Conservation (phyloP, 1,140 invertebrate species). For the Bombus fervidus region DNA sequence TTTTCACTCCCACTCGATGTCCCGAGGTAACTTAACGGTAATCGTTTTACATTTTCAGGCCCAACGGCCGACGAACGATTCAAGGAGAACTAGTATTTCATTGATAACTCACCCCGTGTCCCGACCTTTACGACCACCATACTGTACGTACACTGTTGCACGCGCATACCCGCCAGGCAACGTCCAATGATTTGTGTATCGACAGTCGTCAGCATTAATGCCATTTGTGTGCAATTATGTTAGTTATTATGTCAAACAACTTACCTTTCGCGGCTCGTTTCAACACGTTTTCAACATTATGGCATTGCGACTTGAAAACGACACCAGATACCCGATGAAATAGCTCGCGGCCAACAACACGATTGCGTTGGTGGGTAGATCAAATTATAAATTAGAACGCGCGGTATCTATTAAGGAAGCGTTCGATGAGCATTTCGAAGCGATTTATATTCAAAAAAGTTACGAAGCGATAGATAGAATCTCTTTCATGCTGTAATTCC, state of each 20-base stretch:
- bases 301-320: constrained; percentile 14
- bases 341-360: neutral
- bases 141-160: neutral
- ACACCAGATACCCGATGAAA: neutral
- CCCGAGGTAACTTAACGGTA: constrained; percentile 61
- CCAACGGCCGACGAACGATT: constrained; percentile 17
- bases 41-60: constrained; percentile 36
- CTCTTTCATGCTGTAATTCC: too few relatives aligned
- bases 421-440: neutral
- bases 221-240: neutral
- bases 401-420: neutral
- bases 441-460: neutral
- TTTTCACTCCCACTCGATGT: constrained; percentile 8
- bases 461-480: too few relatives aligned
- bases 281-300: constrained; percentile 34
- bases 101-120: constrained; percentile 60
- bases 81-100: constrained; percentile 52
- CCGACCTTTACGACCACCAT: neutral
- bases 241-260: neutral
- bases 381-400: neutral
- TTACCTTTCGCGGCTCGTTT: neutral
- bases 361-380: neutral
- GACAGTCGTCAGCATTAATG: neutral
- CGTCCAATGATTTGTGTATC: neutral
- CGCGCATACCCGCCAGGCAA: neutral